Base-by-base conservation (phyloP, 1,140 invertebrate species). In the Idris sp. region DNA sequence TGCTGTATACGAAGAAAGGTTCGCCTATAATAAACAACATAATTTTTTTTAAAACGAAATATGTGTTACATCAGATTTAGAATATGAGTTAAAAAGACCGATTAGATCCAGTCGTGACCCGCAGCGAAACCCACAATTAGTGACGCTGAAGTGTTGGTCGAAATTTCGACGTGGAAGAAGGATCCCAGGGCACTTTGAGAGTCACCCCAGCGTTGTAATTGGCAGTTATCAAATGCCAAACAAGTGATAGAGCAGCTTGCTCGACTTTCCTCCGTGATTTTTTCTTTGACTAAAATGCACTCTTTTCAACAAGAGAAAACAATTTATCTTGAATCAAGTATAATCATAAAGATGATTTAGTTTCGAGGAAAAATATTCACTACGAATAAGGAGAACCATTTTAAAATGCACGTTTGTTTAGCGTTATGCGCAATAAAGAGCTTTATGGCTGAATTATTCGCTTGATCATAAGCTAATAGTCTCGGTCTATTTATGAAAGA, bases 41-140 rank as follows among this genome's bases (percentile, higher is more conserved):
- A 8, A 19, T 30, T 30, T 30, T 43, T 11, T n/a, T 43, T 13
- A 22, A 4, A 22, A 22, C 43, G 9, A 31, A 46, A 15, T 26
- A 26, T 9, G 18, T 11, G 4, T 10, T n/a, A n/a, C n/a, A 13
- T 26, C 4, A 10, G 35, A 38, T 38, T 26, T 38, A 36, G 33
- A 2, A n/a, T n/a, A 30, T 31, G 36, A 2, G 22, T 6, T 13
- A 59, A 19, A 40, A 41, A 49, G 44, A 13, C n/a, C 44, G 35
- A 49, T 62, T 62, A 22, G 46, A 62, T 62, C 15, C 35, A 38
- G 31, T 44, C 44, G 59, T 64, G 59, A 64, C 36, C 46, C 61
- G 61, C 48, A 65, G 16, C 30, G 19, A 44, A 65, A 65, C 38
- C 48, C 40, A 36, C 40, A 65, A 65, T 65, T 65, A 65, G 61